phyloP scores from a whole-genome alignment of 2,113 vertebrate genomes.

The Aegithalos caudatus region DNA sequence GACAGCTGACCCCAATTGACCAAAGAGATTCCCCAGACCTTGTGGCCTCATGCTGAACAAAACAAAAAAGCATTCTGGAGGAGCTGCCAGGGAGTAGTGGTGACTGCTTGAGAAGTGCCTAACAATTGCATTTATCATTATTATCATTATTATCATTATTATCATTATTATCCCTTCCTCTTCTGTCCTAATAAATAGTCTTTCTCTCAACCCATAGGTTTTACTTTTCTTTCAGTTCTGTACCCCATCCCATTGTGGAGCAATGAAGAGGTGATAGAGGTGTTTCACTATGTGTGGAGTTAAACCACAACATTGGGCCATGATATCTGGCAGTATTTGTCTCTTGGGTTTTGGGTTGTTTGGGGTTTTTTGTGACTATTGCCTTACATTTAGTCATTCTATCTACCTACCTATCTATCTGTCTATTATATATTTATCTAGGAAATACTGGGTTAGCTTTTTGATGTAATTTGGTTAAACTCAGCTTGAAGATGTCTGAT shows the following conservation, averaged over 20 bases:
- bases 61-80: background rate
- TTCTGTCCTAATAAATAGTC: background rate
- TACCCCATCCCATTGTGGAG: background rate
- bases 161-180: background rate
- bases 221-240: background rate
- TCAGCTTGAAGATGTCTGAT: background rate
- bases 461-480: background rate
- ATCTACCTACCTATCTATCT: background rate
- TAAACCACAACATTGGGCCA: background rate
- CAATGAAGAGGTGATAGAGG: background rate
- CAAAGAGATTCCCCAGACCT: background rate
- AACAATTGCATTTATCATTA: background rate
- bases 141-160: background rate
- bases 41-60: background rate
- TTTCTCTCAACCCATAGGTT: background rate
- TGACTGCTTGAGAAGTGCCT: background rate
- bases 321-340: background rate
- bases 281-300: background rate
- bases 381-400: background rate
- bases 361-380: background rate
- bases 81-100: background rate
- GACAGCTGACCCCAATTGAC: accelerated
- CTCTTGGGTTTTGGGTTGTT: background rate
- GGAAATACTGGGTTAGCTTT: background rate
- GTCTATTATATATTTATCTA: background rate